phyloP scores from a whole-genome alignment of 2,797 vertebrate genomes.

The Trachops cirrhosus region DNA sequence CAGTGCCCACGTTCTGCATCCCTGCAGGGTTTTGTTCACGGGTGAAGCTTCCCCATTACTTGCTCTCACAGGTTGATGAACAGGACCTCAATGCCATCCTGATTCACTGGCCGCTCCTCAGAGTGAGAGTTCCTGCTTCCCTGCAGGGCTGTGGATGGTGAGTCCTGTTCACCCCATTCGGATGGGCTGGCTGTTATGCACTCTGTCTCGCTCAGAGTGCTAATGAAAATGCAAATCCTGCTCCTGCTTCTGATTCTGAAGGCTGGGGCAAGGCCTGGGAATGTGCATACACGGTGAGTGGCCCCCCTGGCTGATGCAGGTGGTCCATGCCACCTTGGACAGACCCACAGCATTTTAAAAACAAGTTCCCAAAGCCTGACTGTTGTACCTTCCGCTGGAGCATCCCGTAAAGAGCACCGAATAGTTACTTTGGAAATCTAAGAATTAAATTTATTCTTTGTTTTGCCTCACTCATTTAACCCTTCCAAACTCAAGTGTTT shows the following conservation, averaged over 20 bases:
- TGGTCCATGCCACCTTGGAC: neutral
- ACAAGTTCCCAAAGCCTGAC: neutral
- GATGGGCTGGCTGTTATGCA: neutral
- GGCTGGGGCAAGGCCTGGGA: neutral
- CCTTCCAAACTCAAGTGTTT: conserved; percentile 28
- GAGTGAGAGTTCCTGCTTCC: neutral
- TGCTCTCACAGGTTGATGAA: neutral
- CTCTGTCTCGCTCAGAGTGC: neutral
- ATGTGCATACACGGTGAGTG: neutral
- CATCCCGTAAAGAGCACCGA: neutral
- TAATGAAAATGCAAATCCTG: neutral
- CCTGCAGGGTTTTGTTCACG: neutral
- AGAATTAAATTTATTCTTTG: neutral
- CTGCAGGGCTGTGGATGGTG: neutral
- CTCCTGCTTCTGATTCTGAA: neutral
- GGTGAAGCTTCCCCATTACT: neutral
- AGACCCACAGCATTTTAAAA: neutral
- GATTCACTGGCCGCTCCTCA: neutral
- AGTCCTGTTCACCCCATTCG: neutral
- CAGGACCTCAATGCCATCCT: neutral
- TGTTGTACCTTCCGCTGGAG: neutral
- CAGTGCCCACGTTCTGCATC: neutral
- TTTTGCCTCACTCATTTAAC: conserved; percentile 32
- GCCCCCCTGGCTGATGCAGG: neutral
- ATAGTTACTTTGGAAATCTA: neutral